These are phyloP conservation scores for Rhabditophanes sp. DNA, from an alignment of 2,888 invertebrate genomes.

Conservation along the genomic window DNA sequence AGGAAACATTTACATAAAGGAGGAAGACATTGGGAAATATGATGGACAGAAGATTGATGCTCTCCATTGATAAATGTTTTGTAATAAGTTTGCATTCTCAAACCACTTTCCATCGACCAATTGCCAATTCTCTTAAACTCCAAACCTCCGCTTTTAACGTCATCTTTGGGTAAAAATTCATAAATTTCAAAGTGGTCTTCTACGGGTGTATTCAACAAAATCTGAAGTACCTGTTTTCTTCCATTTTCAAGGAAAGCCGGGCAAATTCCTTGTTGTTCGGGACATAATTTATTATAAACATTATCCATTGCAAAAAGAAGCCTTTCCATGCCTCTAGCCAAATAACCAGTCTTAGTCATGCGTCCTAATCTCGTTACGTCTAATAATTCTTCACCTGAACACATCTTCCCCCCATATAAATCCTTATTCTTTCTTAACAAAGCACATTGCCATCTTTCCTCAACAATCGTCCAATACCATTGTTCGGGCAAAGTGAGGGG, in stretches of 20 bases:
- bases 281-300: slow-evolving; percentile 23
- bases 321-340: slow-evolving; percentile 29
- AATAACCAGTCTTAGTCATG: slow-evolving; percentile 35
- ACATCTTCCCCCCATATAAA: slow-evolving; percentile 29
- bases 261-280: slow-evolving; percentile 29
- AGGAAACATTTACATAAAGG: slow-evolving; percentile 41
- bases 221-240: slow-evolving; percentile 19
- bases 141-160: slow-evolving; percentile 12
- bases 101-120: slow-evolving; percentile 34
- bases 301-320: slow-evolving; percentile 33
- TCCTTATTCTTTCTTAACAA: slow-evolving; percentile 25
- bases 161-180: slow-evolving; percentile 25
- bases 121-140: slow-evolving; percentile 40
- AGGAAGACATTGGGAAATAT: slow-evolving; percentile 23
- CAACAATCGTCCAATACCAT: slow-evolving; percentile 25
- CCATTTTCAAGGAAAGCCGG: slow-evolving; percentile 36
- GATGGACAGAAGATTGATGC: slow-evolving; percentile 6
- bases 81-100: slow-evolving; percentile 22
- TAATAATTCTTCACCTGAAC: slow-evolving; percentile 35
- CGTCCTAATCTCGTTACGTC: slow-evolving; percentile 26
- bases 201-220: slow-evolving; percentile 17
- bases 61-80: slow-evolving; percentile 8
- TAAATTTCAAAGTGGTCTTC: slow-evolving; percentile 36
- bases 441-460: slow-evolving; percentile 25
- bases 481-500: slow-evolving; percentile 36